Percentiles rank a stretch among this genome's conserved stretches.
Evolutionary conservation across 2,113 vertebrate genomes (phyloP).

Genomic region (Rattus norvegicus): GRCr8 NC_086023.1:93751501-93752000

Average conservation of each 20-base stretch:
- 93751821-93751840: neutral
- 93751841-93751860: neutral
- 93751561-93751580: neutral
- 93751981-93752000: neutral
- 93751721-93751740: constrained; percentile 53
- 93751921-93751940: constrained; percentile 31
- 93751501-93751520: neutral
- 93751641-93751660: neutral
- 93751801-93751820: constrained; percentile 68
- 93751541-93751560: neutral
- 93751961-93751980: neutral
- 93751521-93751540: neutral
- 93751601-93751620: neutral
- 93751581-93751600: neutral
- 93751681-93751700: no score
- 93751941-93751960: neutral
- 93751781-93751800: constrained; percentile 77
- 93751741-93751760: constrained; percentile 76
- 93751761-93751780: constrained; percentile 79
- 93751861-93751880: constrained; percentile 65
- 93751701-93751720: constrained; percentile 75
- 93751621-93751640: neutral
- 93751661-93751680: neutral
- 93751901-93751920: constrained; percentile 30
- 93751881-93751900: constrained; percentile 59